Evolutionary conservation across 1,140 invertebrate species (phyloP).

Genomic region (Battus philenor): DNA sequence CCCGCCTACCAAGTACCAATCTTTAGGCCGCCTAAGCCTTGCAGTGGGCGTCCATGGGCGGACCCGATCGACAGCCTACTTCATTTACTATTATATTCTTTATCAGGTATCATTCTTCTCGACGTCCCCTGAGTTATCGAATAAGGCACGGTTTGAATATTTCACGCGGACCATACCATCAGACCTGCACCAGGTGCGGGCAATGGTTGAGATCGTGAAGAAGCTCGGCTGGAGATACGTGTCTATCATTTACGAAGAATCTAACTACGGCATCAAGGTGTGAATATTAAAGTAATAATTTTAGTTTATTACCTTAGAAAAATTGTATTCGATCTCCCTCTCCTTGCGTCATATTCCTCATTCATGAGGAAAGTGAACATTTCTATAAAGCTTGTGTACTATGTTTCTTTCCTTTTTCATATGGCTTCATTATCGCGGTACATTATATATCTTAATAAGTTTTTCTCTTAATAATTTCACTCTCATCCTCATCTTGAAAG

Average conservation of each 20-base stretch:
- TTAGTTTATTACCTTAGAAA: too few species aligned
- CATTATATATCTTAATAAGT: too few species aligned
- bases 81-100: slow-evolving; percentile 3
- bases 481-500: too few species aligned
- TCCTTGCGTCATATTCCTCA: too few species aligned
- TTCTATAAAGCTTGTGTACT: background rate
- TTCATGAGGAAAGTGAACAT: background rate
- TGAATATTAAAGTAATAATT: background rate
- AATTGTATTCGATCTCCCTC: too few species aligned
- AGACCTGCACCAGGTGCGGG: slow-evolving; percentile 95
- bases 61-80: too few species aligned
- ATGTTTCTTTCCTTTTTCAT: too few species aligned
- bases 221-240: slow-evolving; percentile 95
- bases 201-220: slow-evolving; percentile 97
- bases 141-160: slow-evolving; percentile 96
- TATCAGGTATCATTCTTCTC: slow-evolving; percentile 96
- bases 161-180: slow-evolving; percentile 96
- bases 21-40: too few species aligned
- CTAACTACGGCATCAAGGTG: slow-evolving; percentile 97
- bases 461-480: too few species aligned
- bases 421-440: too few species aligned
- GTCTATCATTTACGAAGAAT: slow-evolving; percentile 97
- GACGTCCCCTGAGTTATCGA: slow-evolving; percentile 94
- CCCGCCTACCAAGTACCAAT: background rate
- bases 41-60: too few species aligned